Evolutionary conservation across 2,888 invertebrate genomes (phyloP), one percentile per base, ranked within the genome.

Genomic region (Pterostichus niger): DNA sequence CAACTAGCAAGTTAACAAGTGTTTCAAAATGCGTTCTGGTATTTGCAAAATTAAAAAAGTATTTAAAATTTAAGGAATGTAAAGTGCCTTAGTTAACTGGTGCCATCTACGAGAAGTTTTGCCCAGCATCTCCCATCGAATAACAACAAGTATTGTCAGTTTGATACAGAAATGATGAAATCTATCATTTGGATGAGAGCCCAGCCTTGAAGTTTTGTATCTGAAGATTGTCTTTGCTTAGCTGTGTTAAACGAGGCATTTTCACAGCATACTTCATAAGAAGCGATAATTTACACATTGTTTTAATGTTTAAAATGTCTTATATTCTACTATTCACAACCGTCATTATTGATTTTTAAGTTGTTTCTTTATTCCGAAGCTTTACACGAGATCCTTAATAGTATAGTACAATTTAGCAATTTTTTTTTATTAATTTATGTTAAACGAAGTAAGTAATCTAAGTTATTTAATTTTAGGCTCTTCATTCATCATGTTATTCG

Each of bases 301-400:
- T 81, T 81, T 82, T 82, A 75, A 82, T 78, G 68, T 79, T 79
- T 61, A 78, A 78, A 71, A 81, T 71, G 56, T 82, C 82, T 82
- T 82, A 82, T 59, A 75, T 13, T 82, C 82, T 82, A 82, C 49
- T 54, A 75, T 82, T 89, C 89, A 89, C 89, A 89, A 89, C 88
- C 89, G 86, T 89, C 86, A 85, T 88, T 88, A 87, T 88, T 88
- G 88, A 88, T 88, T 79, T 64, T 79, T 64, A 71, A 81, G 81
- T 81, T 81, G 81, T 81, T 81, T 52, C 81, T 71, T 81, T 35
- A 78, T 78, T 56, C 59, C 54, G 54, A 80, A 80, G 80, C 80
- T 80, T 80, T 80, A 80, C 80, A 80, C 80, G 80, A 80, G 80
- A 68, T 80, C 52, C 76, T 56, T 76, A 76, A 44, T 40, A 40